Conservation (phyloP, 35 echinoderm and acorn worm species). For the Acanthaster planci region DNA sequence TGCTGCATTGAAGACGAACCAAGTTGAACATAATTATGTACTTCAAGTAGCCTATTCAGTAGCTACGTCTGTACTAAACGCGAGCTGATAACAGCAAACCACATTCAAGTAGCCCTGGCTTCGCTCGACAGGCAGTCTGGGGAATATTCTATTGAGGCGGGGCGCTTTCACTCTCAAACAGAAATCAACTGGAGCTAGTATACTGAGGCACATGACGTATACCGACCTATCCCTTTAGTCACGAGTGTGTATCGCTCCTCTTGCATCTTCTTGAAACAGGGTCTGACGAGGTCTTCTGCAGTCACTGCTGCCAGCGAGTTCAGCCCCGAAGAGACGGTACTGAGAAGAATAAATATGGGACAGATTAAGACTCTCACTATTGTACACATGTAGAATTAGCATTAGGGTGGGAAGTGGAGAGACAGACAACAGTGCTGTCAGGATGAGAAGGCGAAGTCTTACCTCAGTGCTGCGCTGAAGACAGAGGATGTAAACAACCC, state of each 20-base stretch:
- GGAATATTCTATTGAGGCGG: too few species aligned
- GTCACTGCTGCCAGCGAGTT: conserved; percentile 62
- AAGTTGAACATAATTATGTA: too few species aligned
- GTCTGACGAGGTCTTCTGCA: conserved; percentile 57
- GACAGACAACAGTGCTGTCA: too few species aligned
- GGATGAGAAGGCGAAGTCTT: too few species aligned
- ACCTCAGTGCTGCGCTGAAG: conserved; percentile 66
- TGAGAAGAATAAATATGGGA: neutral
- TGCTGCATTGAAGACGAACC: too few species aligned
- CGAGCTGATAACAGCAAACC: too few species aligned
- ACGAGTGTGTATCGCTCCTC: conserved; percentile 38
- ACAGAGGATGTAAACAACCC: conserved; percentile 52
- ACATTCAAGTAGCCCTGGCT: too few species aligned
- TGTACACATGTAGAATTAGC: neutral
- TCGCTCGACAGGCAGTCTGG: too few species aligned
- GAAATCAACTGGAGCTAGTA: too few species aligned
- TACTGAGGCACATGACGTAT: neutral
- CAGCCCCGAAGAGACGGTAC: conserved; percentile 59
- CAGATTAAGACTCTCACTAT: neutral
- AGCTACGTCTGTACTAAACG: too few species aligned
- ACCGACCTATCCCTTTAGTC: conserved; percentile 48
- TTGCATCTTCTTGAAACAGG: conserved; percentile 13
- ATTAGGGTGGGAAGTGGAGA: neutral
- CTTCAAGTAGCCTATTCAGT: too few species aligned
- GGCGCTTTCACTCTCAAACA: too few species aligned